Evolutionary conservation across 2,888 invertebrate species (phyloP), one percentile per base, ranked within the genome.

Genomic region (Blastobasis adustella): DNA sequence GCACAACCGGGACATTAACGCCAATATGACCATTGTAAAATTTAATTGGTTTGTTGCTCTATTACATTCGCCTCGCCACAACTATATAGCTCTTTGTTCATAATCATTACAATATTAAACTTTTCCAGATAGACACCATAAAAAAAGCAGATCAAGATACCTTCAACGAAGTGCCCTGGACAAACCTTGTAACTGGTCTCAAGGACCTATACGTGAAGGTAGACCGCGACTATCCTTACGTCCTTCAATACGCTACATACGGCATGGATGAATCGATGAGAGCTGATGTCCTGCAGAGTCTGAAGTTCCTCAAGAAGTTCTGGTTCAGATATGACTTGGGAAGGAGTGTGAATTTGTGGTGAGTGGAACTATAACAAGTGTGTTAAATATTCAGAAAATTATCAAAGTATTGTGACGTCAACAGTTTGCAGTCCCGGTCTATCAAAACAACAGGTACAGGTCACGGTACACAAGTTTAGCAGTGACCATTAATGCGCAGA

Each of bases 311-410:
- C 4, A 79, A 73, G 51, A 62, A 66, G 0, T 81, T 67, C 52
- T 88, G 88, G 88, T 83, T 87, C 45, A 73, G 66, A 4, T 52
- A 59, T 56, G 1, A 73, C 69, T 55, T 54, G 81, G 47, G 71
- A 4, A 72, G 77, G 51, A 72, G 71, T 51, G 50, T 82, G 43
- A 79, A 73, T 57, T 60, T 87, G 43, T 76, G 83, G 87, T 86
- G 63, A 59, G 41, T 42, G 5, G 23, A 3, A 23, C 3, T 23
- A 23, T 23, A 23, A 23, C 23, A 23, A 23, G 23, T 23, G 23
- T 23, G 23, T 23, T 23, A n/a, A n/a, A n/a, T n/a, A n/a, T n/a
- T n/a, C n/a, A n/a, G n/a, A n/a, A n/a, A n/a, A n/a, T n/a, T n/a
- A n/a, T n/a, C n/a, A n/a, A n/a, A n/a, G n/a, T n/a, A n/a, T n/a